These are phyloP conservation scores for Danio jaintianensis DNA, from an alignment of 2,797 vertebrate genomes.

Conservation along the genomic window DNA sequence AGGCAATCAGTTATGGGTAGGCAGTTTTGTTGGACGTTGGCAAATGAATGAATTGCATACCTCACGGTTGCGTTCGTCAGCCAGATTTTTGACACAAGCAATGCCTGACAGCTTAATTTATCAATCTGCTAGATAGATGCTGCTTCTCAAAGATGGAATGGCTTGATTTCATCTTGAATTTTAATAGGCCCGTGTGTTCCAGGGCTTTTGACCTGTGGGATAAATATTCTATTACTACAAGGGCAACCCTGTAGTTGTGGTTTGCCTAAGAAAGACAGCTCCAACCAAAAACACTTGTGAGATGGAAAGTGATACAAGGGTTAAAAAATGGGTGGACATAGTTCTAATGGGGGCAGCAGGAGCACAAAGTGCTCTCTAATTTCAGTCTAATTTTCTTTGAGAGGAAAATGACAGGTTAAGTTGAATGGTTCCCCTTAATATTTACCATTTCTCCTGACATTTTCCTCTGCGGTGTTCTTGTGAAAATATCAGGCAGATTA, in stretches of 20 bases:
- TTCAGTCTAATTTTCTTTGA: slow-evolving; percentile 54
- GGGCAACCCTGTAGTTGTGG: slow-evolving; percentile 26
- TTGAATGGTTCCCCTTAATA: slow-evolving; percentile 45
- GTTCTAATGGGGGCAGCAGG: slow-evolving; percentile 35
- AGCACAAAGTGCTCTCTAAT: slow-evolving; percentile 49
- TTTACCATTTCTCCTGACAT: slow-evolving; percentile 40
- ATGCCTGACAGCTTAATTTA: slow-evolving; percentile 76
- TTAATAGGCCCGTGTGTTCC: slow-evolving; percentile 36
- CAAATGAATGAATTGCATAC: slow-evolving; percentile 16
- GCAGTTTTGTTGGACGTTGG: neutral
- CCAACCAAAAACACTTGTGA: slow-evolving; percentile 25
- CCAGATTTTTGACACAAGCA: slow-evolving; percentile 72
- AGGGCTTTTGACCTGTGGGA: slow-evolving; percentile 39
- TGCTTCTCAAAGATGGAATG: slow-evolving; percentile 68
- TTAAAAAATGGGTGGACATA: slow-evolving; percentile 41
- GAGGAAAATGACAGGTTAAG: slow-evolving; percentile 59
- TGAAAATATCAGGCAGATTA: slow-evolving; percentile 57
- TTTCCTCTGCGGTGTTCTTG: slow-evolving; percentile 44
- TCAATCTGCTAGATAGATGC: slow-evolving; percentile 72
- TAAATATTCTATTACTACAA: slow-evolving; percentile 38
- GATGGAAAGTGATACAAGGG: slow-evolving; percentile 45
- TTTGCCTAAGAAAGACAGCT: slow-evolving; percentile 33
- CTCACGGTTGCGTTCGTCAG: slow-evolving; percentile 58
- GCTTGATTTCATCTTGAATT: slow-evolving; percentile 47
- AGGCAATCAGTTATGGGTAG: slow-evolving; percentile 24